These are phyloP conservation scores for Falco cherrug DNA, from an alignment of 2,797 vertebrate genomes.

Conservation along the genomic window DNA sequence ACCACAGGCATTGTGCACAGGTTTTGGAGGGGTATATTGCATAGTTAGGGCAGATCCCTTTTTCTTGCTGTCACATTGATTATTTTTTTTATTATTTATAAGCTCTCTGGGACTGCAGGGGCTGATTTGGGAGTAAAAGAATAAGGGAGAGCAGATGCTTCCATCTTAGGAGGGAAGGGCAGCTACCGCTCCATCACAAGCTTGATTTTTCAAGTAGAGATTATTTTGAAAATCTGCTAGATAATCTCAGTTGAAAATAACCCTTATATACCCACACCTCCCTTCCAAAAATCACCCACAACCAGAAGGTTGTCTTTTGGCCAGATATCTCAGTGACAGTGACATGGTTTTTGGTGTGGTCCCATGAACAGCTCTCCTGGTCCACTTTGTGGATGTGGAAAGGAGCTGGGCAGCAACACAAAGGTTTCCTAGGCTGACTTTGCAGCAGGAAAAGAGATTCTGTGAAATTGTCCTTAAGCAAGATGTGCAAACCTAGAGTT, in stretches of 20 bases:
- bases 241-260: not conserved
- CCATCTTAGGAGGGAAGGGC: not conserved
- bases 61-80: not conserved
- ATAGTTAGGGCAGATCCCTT: not conserved
- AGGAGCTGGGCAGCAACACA: not conserved
- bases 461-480: not conserved
- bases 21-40: not conserved
- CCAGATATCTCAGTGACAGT: not conserved
- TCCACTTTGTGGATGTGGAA: not conserved
- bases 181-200: not conserved
- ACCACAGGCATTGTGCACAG: not conserved
- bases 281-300: not conserved
- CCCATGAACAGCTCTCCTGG: not conserved
- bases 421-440: not conserved
- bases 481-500: not conserved
- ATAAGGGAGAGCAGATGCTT: not conserved
- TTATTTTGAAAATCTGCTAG: not conserved
- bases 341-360: not conserved
- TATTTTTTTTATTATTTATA: not conserved
- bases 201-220: not conserved
- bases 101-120: not conserved
- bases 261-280: fast-evolving
- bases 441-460: not conserved
- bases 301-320: not conserved
- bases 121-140: not conserved